Evolutionary conservation across 2,797 vertebrate genomes (phyloP).

Genomic region (Cyprinodon diabolis): DNA sequence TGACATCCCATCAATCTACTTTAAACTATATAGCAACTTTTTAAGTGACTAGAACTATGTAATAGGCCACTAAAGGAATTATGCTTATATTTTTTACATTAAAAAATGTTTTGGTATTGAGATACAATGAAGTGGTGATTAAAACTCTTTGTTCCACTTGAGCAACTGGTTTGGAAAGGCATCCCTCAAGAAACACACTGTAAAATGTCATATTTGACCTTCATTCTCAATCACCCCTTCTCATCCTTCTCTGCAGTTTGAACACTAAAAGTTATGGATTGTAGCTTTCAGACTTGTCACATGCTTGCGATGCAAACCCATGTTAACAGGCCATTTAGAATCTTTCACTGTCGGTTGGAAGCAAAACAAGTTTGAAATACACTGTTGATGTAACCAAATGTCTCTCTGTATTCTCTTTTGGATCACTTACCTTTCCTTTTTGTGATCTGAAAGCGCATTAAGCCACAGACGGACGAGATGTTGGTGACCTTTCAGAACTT

Average conservation of each 20-base stretch:
- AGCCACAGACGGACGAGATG: constrained; percentile 46
- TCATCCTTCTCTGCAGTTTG: neutral
- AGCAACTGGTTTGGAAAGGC: neutral
- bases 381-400: constrained; percentile 28
- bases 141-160: neutral
- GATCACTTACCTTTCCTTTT: constrained; percentile 25
- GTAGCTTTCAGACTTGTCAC: neutral
- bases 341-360: neutral
- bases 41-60: neutral
- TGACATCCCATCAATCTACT: neutral
- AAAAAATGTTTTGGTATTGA: neutral
- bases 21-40: neutral
- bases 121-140: neutral
- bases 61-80: neutral
- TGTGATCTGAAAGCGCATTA: constrained; percentile 57
- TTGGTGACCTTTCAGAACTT: constrained; percentile 72
- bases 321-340: neutral
- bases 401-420: constrained; percentile 27
- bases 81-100: neutral
- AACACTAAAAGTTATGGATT: neutral
- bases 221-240: neutral
- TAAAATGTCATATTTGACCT: neutral
- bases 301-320: neutral
- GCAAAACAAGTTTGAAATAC: constrained; percentile 8
- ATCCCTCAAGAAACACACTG: neutral